A percentile compares a stretch with the other conserved stretches of the same genome.
Conservation (phyloP, 2,113 vertebrate species). For the Actinemys pallida region DNA sequence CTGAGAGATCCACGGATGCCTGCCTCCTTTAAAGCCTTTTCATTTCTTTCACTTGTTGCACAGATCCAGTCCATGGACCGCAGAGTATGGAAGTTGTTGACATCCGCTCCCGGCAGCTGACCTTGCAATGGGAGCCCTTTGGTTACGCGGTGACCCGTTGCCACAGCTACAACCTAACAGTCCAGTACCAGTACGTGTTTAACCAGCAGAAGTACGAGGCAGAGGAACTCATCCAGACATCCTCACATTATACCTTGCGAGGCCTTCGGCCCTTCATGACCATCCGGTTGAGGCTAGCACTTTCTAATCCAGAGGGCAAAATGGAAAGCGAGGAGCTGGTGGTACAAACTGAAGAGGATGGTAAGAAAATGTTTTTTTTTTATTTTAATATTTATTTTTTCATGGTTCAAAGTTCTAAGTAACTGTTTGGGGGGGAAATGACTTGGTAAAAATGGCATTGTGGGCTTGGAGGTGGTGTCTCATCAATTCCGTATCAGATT, state of each 20-base stretch:
- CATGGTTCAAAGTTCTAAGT: neutral
- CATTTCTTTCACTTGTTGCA: neutral
- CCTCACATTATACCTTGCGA: conserved; percentile 94
- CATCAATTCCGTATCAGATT: neutral
- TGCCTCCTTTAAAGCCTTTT: neutral
- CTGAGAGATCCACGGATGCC: rapidly evolving
- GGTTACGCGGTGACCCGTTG: conserved; percentile 95
- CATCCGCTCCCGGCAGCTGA: conserved; percentile 93
- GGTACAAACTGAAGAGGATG: conserved; percentile 96
- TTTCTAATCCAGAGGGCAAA: conserved; percentile 94
- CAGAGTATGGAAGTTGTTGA: conserved; percentile 96
- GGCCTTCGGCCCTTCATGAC: conserved; percentile 94
- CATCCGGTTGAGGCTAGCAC: conserved; percentile 89
- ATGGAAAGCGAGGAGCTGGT: conserved; percentile 97
- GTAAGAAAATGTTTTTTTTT: conserved; percentile 69
- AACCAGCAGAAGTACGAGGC: conserved; percentile 94
- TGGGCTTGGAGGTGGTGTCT: neutral
- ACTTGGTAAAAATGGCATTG: neutral
- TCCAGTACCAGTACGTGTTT: conserved; percentile 95
- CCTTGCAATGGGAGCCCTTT: conserved; percentile 96
- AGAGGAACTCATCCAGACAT: conserved; percentile 93
- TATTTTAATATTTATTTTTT: neutral
- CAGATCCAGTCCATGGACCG: conserved; percentile 95
- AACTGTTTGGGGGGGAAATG: neutral
- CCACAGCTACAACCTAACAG: conserved; percentile 97